Evolutionary conservation across 2,797 vertebrate genomes (phyloP), one percentile per base, ranked within the genome.

Genomic region (Alectoris magna): DNA sequence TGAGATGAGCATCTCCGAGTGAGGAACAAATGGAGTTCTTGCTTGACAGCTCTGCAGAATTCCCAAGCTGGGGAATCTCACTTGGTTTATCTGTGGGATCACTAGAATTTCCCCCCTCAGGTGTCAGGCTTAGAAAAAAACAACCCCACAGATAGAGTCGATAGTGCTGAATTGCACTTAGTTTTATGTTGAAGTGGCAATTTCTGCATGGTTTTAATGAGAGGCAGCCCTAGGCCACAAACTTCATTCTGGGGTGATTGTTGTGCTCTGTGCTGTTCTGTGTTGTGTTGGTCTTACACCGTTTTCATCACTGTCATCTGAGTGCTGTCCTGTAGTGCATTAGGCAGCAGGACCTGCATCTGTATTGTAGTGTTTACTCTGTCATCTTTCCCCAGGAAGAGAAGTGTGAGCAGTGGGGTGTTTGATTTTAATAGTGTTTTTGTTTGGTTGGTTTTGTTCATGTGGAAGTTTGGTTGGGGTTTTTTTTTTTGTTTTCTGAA

Each of bases 161-260:
- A 4, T 72, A 95, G 44, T 91, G 88, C 92, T 95, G 91, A 95
- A 41, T 93, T 95, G 92, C 83, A 78, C 49, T 83, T 78, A 75
- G n/a, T 17, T 94, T 95, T 93, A 9, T 89, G 83, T 86, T 66
- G 94, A 94, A 93, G 62, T 81, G 93, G 91, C 70, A 84, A 12
- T 53, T 90, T 94, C 84, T 94, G 63, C 67, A 21, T 79, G 15
- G 46, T 89, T 97, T 93, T 96, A 95, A 93, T 90, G 89, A 96
- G 95, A 87, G 75, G 55, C 56, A 90, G 90, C 84, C 83, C 29
- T 88, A 74, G 95, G 94, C 73, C 73, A 89, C 66, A 78, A 88
- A 85, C 89, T 95, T 93, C 39, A 92, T 72, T 82, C 80, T 84
- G 80, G 64, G 86, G 46, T 84, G 74, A 34, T 49, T 31, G 49